phyloP scores from a whole-genome alignment of 2,888 invertebrate genomes.

The Sphaerophoria taeniata region DNA sequence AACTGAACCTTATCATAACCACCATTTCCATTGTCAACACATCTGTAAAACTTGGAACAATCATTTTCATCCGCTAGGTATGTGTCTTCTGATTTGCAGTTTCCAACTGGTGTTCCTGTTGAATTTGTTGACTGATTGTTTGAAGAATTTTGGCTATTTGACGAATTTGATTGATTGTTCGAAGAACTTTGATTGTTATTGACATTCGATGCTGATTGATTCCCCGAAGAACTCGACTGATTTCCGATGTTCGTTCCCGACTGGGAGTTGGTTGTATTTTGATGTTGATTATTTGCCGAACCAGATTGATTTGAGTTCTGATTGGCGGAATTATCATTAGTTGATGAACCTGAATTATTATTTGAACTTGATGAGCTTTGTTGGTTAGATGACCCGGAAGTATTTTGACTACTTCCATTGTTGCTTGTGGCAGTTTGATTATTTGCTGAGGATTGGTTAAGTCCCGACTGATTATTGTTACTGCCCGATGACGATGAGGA shows the following conservation, averaged over 20 bases:
- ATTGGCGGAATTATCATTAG: constrained; percentile 54
- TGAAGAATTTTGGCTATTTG: not conserved
- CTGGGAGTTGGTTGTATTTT: constrained; percentile 56
- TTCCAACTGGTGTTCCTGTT: constrained; percentile 78
- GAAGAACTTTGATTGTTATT: constrained; percentile 56
- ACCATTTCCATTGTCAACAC: constrained; percentile 86
- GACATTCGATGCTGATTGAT: constrained; percentile 60
- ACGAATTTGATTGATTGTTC: constrained; percentile 26
- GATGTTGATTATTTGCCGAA: constrained; percentile 65
- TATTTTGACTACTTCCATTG: constrained; percentile 42
- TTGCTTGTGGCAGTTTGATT: constrained; percentile 67
- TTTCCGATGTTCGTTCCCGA: constrained; percentile 8
- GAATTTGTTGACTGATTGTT: constrained; percentile 9
- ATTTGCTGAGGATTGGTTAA: constrained; percentile 40
- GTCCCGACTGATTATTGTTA: constrained; percentile 48
- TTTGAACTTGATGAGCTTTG: constrained; percentile 53
- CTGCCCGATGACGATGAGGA: constrained; percentile 59
- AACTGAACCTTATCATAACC: constrained; percentile 86
- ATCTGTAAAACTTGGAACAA: constrained; percentile 88
- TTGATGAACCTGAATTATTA: constrained; percentile 60
- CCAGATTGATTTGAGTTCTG: constrained; percentile 56
- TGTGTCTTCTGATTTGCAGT: constrained; percentile 82
- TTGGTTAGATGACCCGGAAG: constrained; percentile 55
- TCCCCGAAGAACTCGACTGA: constrained; percentile 29
- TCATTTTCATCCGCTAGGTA: constrained; percentile 82